Evolutionary conservation across 2,113 vertebrate species (phyloP), one percentile per base, ranked within the genome.

Genomic region (Ctenomys sociabilis): DNA sequence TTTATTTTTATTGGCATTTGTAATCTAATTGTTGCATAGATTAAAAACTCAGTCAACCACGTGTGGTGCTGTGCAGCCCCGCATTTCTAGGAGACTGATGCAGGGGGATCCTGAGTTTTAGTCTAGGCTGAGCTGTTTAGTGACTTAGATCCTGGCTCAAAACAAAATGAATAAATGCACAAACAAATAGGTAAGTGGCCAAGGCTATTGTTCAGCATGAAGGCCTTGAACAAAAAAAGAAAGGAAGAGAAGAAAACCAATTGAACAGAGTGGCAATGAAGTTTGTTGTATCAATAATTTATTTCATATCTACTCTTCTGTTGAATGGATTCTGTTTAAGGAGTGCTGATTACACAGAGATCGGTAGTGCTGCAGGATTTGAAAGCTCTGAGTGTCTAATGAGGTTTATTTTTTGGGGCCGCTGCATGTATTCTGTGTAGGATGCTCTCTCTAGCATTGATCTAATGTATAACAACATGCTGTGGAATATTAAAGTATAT

Each of bases 401-500:
- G 8, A 45, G 3, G 5, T 54, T 93, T 14, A 45, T 1, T 6
- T 72, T 70, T 70, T 57, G 64, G 22, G 14, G 22, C 14, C 32
- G 70, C 28, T 37, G 28, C 52, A 16, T 22, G 9, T 57, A 43
- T 73, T 90, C 77, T 35, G 0, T 17, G 3, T 61, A 2, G 16
- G 52, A 28, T 81, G 57, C 9, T n/a, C 45, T 43, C 45, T 43
- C 26, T 26, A 14, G 13, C n/a, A 11, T 22, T 43, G 17, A 2
- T 17, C 22, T 85, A 28, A 45, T 73, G n/a, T 75, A 21, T 45
- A 14, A 2, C 66, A 63, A 93, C 24, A 49, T 40, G 7, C 30
- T 37, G 14, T 30, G 9, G 70, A 37, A 57, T 85, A 96, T 72
- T 97, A 95, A 97, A 95, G 43, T 61, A 59, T n/a, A 61, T 94